Percentiles rank a stretch among this genome's conserved stretches.
Conservation (phyloP, 2,113 vertebrate genomes). For the Heterocephalus glaber region DNA sequence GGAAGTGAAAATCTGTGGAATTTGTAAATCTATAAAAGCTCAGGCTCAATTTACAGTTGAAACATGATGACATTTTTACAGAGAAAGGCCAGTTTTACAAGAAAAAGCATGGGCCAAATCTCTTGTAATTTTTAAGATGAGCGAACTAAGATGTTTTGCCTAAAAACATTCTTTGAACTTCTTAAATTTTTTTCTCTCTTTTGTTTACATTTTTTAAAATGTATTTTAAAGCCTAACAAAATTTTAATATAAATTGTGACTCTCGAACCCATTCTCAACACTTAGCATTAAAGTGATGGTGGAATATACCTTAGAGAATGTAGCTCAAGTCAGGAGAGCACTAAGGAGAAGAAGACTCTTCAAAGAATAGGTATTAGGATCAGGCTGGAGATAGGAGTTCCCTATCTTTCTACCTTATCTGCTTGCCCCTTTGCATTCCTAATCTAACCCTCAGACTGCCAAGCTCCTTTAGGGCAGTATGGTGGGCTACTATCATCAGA, state of each 20-base stretch:
- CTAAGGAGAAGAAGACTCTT: neutral
- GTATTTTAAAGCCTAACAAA: conserved; percentile 72
- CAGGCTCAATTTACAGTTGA: neutral
- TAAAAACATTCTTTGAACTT: neutral
- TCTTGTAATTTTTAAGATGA: neutral
- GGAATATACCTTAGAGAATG: conserved; percentile 57
- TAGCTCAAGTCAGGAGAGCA: conserved; percentile 53
- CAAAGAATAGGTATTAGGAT: neutral
- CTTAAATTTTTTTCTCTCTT: neutral
- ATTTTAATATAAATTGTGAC: conserved; percentile 78
- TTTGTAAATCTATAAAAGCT: neutral
- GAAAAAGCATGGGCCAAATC: neutral
- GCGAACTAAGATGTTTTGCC: neutral
- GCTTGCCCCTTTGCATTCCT: neutral
- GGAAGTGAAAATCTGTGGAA: neutral
- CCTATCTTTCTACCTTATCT: neutral
- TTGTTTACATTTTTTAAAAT: conserved; percentile 76
- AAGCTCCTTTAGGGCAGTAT: neutral
- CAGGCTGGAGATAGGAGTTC: neutral
- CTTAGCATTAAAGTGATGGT: conserved; percentile 44
- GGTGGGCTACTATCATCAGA: conserved; percentile 6
- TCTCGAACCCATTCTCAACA: conserved; percentile 65
- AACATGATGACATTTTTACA: neutral
- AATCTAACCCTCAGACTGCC: neutral
- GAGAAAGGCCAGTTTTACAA: neutral